Conservation (phyloP, 2,888 invertebrate genomes). For the Neoascia interrupta region DNA sequence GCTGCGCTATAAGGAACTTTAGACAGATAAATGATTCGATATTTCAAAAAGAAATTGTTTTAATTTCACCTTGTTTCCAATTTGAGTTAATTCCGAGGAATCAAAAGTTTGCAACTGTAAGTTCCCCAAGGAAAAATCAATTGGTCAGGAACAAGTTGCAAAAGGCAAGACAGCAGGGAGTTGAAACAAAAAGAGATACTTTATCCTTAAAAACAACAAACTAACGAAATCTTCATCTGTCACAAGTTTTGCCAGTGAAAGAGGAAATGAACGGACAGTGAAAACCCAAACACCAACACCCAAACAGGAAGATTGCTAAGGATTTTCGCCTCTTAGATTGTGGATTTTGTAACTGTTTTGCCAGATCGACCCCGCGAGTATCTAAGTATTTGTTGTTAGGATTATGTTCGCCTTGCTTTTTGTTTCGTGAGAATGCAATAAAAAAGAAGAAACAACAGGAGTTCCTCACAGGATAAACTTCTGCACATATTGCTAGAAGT, state of each 20-base stretch:
- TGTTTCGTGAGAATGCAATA: neutral
- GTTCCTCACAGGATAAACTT: conserved; percentile 19
- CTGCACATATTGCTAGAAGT: conserved; percentile 5
- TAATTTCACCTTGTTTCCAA: too few relatives aligned
- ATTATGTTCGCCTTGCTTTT: conserved; percentile 22
- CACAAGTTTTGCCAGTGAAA: conserved; percentile 33
- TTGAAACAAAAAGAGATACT: neutral
- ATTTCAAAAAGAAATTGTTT: too few relatives aligned
- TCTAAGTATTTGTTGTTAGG: neutral
- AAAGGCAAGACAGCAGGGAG: too few relatives aligned
- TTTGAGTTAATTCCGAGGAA: too few relatives aligned
- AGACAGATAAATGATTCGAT: too few relatives aligned
- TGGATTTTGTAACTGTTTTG: conserved; percentile 16
- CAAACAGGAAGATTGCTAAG: conserved; percentile 8
- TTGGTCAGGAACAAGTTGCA: too few relatives aligned
- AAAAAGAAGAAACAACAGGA: neutral
- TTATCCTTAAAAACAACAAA: conserved; percentile 30
- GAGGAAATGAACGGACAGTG: conserved; percentile 14
- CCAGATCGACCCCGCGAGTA: conserved; percentile 15
- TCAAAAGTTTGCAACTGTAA: too few relatives aligned
- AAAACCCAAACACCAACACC: neutral
- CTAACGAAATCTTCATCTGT: conserved; percentile 46
- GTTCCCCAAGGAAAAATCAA: too few relatives aligned
- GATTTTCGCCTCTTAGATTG: conserved; percentile 11
- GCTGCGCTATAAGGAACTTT: too few relatives aligned